A percentile compares a stretch with the other conserved stretches of the same genome.
Evolutionary conservation across 2,888 invertebrate genomes (phyloP).

Genomic region (Venusia cambrica): DNA sequence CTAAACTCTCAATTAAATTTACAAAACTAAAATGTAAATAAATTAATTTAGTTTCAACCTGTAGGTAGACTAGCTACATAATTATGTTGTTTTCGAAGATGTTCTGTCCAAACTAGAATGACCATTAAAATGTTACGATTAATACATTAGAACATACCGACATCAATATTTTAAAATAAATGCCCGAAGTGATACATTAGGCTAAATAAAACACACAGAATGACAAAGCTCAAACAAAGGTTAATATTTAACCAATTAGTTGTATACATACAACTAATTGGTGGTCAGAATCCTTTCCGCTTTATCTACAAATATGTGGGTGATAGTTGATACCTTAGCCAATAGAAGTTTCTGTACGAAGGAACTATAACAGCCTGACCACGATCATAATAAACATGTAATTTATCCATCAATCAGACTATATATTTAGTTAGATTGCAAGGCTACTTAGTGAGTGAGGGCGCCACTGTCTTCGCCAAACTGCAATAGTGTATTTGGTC

Average conservation of each 20-base stretch:
- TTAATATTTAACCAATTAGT: slow-evolving; percentile 38
- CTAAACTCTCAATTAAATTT: slow-evolving; percentile 30
- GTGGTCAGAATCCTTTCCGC: slow-evolving; percentile 33
- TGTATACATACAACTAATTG: slow-evolving; percentile 34
- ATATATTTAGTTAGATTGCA: too few species aligned
- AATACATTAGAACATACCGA: slow-evolving; percentile 34
- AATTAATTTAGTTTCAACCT: slow-evolving; percentile 16
- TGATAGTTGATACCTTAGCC: slow-evolving; percentile 18
- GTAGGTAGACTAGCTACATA: slow-evolving; percentile 12
- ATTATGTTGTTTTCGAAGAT: slow-evolving; percentile 3
- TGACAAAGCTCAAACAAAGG: slow-evolving; percentile 40
- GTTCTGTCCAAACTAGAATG: slow-evolving; percentile 11
- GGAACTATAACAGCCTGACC: slow-evolving; percentile 18
- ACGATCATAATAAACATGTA: too few species aligned
- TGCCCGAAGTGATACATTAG: slow-evolving; percentile 41
- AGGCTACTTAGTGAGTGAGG: too few species aligned
- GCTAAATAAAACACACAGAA: slow-evolving; percentile 36
- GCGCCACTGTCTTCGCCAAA: too few species aligned
- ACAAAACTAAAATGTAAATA: slow-evolving; percentile 29
- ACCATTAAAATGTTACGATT: slow-evolving; percentile 31
- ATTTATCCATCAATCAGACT: too few species aligned
- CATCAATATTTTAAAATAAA: slow-evolving; percentile 47
- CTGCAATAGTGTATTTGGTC: too few species aligned
- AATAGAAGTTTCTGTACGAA: slow-evolving; percentile 18
- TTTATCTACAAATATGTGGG: slow-evolving; percentile 18